phyloP scores from a whole-genome alignment of 2,888 invertebrate genomes.

The Oconnorella tubifera region DNA sequence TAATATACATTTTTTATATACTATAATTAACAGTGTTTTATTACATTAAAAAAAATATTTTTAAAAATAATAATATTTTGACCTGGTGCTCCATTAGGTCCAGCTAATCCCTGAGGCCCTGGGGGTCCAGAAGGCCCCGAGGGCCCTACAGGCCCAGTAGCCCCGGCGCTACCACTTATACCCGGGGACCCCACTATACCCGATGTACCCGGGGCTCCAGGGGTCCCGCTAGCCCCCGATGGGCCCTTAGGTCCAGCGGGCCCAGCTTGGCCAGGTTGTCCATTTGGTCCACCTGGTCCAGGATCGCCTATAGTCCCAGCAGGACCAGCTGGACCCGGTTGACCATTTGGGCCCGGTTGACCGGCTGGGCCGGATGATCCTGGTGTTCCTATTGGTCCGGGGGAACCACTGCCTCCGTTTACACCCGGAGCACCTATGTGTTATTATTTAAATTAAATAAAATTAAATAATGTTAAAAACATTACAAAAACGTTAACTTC shows the following conservation, averaged over 20 bases:
- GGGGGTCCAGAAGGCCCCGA: neutral
- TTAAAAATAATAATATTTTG: neutral
- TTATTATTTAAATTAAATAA: too few species aligned
- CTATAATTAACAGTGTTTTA: too few species aligned
- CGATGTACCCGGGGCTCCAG: neutral
- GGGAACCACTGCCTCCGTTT: slow-evolving; percentile 1
- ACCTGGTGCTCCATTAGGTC: neutral
- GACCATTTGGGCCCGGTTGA: slow-evolving; percentile 25
- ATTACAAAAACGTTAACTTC: too few species aligned
- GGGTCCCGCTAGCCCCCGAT: neutral
- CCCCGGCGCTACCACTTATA: neutral
- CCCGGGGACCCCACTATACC: neutral
- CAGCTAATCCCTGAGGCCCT: neutral
- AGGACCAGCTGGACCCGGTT: slow-evolving; percentile 20
- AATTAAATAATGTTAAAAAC: too few species aligned
- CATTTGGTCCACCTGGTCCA: slow-evolving; percentile 20
- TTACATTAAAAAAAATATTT: too few species aligned
- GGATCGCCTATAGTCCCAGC: slow-evolving; percentile 25
- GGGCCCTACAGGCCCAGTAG: neutral
- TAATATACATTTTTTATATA: too few species aligned
- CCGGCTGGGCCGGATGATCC: slow-evolving; percentile 28
- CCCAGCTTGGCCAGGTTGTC: slow-evolving; percentile 21
- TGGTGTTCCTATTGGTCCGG: slow-evolving; percentile 18
- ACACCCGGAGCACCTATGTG: slow-evolving; percentile 1
- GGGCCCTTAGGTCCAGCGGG: slow-evolving; percentile 19